Percentiles rank a stretch among this genome's conserved stretches.
These are phyloP conservation scores for Linurgus olivaceus DNA, from an alignment of 2,797 vertebrate species.

Conservation along the genomic window DNA sequence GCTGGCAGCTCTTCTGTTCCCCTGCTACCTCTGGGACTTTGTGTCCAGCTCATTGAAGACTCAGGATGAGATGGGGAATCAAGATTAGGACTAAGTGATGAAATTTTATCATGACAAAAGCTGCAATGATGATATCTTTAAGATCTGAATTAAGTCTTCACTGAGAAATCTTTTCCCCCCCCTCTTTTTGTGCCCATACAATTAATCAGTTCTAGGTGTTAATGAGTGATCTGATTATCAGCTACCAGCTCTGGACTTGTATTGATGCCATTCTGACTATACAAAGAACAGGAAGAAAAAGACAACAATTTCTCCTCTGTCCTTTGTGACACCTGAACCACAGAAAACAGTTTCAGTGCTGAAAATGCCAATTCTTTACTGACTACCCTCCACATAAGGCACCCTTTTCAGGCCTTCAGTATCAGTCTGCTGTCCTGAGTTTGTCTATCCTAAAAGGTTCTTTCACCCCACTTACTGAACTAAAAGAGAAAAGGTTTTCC, in stretches of 20 bases:
- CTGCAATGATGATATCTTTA: neutral
- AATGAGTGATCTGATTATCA: neutral
- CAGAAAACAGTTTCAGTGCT: neutral
- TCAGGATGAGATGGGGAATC: neutral
- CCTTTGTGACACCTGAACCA: neutral
- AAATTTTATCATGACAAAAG: neutral
- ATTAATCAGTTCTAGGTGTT: neutral
- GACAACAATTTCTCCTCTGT: neutral
- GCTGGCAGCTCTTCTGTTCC: neutral
- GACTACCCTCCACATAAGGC: neutral
- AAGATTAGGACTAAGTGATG: neutral
- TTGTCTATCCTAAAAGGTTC: neutral
- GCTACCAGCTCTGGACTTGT: neutral
- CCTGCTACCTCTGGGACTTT: neutral
- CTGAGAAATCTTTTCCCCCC: neutral
- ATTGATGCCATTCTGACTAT: neutral
- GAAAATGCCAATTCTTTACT: neutral
- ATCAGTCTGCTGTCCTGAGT: neutral
- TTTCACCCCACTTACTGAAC: neutral
- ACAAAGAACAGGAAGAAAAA: neutral
- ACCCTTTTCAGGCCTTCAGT: neutral
- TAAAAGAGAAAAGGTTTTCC: neutral
- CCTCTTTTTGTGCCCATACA: neutral
- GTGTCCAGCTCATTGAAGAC: neutral
- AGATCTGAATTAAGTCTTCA: neutral